A percentile compares a stretch with the other conserved stretches of the same genome.
phyloP scores from a whole-genome alignment of 2,797 vertebrate species.

The Carapus acus region DNA sequence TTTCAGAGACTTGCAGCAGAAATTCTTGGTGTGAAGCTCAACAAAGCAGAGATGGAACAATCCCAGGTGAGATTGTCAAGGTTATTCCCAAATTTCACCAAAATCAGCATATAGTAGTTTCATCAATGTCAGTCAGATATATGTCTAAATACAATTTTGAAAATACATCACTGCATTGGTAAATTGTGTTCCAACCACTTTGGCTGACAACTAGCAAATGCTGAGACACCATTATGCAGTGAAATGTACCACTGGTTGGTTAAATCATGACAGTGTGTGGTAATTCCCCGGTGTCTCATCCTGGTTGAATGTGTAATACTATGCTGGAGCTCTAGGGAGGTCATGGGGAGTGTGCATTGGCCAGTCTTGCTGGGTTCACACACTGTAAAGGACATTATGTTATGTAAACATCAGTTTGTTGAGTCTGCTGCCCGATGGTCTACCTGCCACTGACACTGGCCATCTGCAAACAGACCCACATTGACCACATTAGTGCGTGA shows the following conservation, averaged over 20 bases:
- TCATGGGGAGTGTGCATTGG: conserved; percentile 59
- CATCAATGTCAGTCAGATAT: conserved; percentile 1
- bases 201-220: not conserved
- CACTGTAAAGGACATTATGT: conserved; percentile 55
- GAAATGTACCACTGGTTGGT: not conserved
- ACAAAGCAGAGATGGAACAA: conserved; percentile 98
- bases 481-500: conserved; percentile 66
- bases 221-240: not conserved
- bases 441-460: conserved; percentile 56
- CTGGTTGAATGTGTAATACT: conserved; percentile 2
- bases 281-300: not conserved
- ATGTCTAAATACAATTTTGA: not conserved
- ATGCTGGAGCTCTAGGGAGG: conserved; percentile 42
- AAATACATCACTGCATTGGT: not conserved
- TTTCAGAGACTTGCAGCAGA: conserved; percentile 98
- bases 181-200: not conserved
- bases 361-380: conserved; percentile 52
- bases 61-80: conserved; percentile 99
- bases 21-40: conserved; percentile 95
- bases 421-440: conserved; percentile 52
- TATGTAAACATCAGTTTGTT: conserved; percentile 65
- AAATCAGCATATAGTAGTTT: not conserved
- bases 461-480: conserved; percentile 65
- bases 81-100: not conserved
- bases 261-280: conserved; percentile 15